phyloP scores from a whole-genome alignment of 2,113 vertebrate species.

The Accipiter cooperii region DNA sequence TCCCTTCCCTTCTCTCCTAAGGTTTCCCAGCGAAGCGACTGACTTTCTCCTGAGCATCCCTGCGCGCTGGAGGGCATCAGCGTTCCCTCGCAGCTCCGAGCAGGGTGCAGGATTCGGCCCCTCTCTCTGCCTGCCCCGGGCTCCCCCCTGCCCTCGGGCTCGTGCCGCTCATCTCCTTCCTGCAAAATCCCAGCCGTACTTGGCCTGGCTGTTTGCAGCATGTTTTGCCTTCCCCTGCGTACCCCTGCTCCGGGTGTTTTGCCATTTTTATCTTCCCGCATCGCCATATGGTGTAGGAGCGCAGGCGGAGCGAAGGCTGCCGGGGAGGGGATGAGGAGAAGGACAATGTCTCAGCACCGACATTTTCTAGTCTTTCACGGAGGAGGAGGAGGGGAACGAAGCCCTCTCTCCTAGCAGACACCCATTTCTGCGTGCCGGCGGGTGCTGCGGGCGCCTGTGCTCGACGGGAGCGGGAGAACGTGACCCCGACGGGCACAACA shows the following conservation, averaged over 20 bases:
- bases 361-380: neutral
- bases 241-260: neutral
- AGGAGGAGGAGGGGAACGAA: neutral
- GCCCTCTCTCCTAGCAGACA: neutral
- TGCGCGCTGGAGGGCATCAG: neutral
- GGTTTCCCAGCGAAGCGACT: neutral
- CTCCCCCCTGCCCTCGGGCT: neutral
- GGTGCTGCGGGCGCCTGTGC: too few relatives aligned
- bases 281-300: neutral
- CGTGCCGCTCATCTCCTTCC: neutral
- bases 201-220: neutral
- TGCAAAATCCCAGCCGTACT: neutral
- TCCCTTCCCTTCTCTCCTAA: neutral
- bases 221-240: neutral
- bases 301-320: neutral
- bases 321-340: neutral
- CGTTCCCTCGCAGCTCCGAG: neutral
- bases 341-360: neutral
- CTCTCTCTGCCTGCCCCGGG: neutral
- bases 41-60: neutral
- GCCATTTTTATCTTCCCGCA: neutral
- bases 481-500: rapidly evolving
- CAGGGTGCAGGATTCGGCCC: neutral
- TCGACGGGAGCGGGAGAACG: rapidly evolving
- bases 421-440: rapidly evolving